These are phyloP conservation scores for Seriola aureovittata DNA, from an alignment of 2,113 vertebrate species.

Conservation along the genomic window DNA sequence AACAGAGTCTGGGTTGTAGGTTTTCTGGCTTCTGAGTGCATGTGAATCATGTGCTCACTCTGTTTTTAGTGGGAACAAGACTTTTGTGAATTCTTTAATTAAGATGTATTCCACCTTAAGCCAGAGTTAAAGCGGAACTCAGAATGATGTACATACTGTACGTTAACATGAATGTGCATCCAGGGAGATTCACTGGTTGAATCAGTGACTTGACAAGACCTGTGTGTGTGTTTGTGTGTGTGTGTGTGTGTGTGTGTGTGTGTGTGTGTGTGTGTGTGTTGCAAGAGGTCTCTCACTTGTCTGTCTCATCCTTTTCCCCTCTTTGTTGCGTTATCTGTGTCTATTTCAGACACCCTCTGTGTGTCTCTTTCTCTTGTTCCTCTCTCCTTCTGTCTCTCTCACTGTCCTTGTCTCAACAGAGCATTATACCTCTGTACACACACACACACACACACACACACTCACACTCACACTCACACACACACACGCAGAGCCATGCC, in stretches of 20 bases:
- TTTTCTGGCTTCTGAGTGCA: background rate
- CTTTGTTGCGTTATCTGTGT: conserved; percentile 78
- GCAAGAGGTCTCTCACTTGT: conserved; percentile 58
- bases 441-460: conserved; percentile 38
- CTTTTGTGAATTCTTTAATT: conserved; percentile 24
- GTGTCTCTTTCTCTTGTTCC: conserved; percentile 67
- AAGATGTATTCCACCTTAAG: background rate
- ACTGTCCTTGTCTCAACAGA: conserved; percentile 72
- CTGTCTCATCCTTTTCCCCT: conserved; percentile 59
- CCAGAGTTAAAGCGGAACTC: conserved; percentile 6
- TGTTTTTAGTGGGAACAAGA: background rate
- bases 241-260: conserved; percentile 30
- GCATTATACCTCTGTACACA: conserved; percentile 54
- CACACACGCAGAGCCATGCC: conserved; percentile 44
- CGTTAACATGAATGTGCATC: conserved; percentile 20
- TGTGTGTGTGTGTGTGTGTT: conserved; percentile 30
- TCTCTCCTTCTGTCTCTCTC: conserved; percentile 62
- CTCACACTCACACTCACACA: conserved; percentile 44
- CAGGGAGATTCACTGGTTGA: conserved; percentile 30
- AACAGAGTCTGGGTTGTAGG: background rate
- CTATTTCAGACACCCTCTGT: conserved; percentile 75
- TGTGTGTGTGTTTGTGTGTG: conserved; percentile 1
- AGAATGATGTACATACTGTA: conserved; percentile 22
- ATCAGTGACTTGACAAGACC: conserved; percentile 32
- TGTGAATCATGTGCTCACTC: background rate